Evolutionary conservation across 2,797 vertebrate genomes (phyloP).

Genomic region (Myoxocephalus aenaeus): DNA sequence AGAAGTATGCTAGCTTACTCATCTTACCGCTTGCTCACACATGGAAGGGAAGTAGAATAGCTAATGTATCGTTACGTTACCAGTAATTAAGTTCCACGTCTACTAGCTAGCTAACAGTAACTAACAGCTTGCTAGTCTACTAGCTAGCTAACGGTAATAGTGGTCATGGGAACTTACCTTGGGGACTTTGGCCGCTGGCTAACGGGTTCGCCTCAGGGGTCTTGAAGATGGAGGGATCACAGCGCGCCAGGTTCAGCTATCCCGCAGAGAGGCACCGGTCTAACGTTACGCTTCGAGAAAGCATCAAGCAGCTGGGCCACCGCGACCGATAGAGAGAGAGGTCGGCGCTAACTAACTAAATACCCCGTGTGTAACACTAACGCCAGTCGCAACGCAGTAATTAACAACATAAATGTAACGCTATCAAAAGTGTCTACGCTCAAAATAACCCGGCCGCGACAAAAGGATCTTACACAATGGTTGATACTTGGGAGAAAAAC

Average conservation of each 20-base stretch:
- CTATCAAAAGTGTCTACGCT: fast-evolving
- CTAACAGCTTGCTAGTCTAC: too few relatives aligned
- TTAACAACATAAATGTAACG: fast-evolving
- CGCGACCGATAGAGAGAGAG: neutral
- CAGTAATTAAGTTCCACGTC: too few relatives aligned
- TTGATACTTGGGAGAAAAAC: neutral
- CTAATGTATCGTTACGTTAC: too few relatives aligned
- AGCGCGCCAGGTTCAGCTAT: neutral
- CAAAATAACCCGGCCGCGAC: fast-evolving
- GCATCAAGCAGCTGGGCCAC: neutral
- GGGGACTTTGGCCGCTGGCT: neutral
- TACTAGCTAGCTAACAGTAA: too few relatives aligned
- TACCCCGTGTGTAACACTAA: neutral
- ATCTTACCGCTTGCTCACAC: too few relatives aligned
- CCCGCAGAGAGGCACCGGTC: constrained; percentile 12
- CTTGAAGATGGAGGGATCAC: neutral
- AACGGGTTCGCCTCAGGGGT: neutral
- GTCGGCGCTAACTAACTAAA: neutral
- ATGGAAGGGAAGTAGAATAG: too few relatives aligned
- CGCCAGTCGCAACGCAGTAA: fast-evolving
- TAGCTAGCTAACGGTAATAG: too few relatives aligned
- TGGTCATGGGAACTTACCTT: neutral
- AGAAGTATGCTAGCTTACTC: too few relatives aligned
- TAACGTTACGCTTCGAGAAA: neutral
- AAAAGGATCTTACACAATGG: fast-evolving